phyloP scores from a whole-genome alignment of 2,113 vertebrate species.

The Thamnaconus septentrionalis region DNA sequence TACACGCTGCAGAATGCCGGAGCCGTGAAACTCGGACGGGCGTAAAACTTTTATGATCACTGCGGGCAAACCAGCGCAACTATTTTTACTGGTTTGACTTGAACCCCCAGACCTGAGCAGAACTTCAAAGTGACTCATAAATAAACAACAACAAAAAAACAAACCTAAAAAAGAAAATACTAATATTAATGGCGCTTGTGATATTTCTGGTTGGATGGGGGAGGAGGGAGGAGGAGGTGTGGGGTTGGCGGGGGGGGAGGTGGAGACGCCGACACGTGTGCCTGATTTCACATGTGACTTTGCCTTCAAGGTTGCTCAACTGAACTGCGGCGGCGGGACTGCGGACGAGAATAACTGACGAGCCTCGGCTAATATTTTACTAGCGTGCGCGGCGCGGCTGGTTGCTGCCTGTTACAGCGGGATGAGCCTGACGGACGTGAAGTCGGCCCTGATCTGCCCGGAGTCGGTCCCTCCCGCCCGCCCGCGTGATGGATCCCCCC shows the following conservation, averaged over 20 bases:
- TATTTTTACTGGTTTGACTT: conserved; percentile 17
- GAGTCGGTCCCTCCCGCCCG: conserved; percentile 16
- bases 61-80: conserved; percentile 4
- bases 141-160: too few relatives aligned
- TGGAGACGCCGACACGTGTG: neutral
- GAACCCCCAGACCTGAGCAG: neutral
- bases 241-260: too few relatives aligned
- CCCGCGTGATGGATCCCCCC: conserved; percentile 6
- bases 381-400: neutral
- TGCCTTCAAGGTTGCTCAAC: conserved; percentile 5
- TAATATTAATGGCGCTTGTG: neutral
- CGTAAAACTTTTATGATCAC: conserved; percentile 8
- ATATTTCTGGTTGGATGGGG: neutral
- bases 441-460: conserved; percentile 41
- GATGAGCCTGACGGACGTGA: conserved; percentile 31
- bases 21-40: neutral
- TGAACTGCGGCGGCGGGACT: neutral
- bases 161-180: too few relatives aligned
- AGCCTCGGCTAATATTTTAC: conserved; percentile 48
- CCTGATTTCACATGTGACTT: conserved; percentile 14
- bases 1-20: neutral
- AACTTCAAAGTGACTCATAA: neutral
- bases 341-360: neutral
- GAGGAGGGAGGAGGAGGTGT: too few relatives aligned
- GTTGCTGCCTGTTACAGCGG: conserved; percentile 38